phyloP scores from a whole-genome alignment of 2,113 vertebrate species.

The Lagopus muta region DNA sequence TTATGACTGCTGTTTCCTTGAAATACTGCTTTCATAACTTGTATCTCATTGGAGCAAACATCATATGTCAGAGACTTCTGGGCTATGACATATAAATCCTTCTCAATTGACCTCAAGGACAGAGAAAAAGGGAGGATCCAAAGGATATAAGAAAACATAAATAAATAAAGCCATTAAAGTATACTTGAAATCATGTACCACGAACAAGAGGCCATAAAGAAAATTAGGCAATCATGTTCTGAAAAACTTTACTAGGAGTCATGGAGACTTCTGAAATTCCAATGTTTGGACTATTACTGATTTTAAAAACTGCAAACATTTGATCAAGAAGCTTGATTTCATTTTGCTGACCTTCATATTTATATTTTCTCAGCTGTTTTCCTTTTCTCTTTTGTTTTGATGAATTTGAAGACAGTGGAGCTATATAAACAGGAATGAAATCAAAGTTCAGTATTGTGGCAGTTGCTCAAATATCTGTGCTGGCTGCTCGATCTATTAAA shows the following conservation, averaged over 20 bases:
- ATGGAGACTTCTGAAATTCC: background rate
- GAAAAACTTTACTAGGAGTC: background rate
- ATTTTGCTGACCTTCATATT: background rate
- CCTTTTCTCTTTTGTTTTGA: background rate
- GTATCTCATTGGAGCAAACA: background rate
- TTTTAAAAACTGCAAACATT: background rate
- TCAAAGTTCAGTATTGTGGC: background rate
- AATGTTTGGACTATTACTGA: background rate
- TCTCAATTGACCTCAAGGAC: background rate
- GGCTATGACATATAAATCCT: background rate
- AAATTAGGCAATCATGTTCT: background rate
- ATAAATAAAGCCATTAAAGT: background rate
- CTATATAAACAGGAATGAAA: background rate
- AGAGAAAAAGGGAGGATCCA: background rate
- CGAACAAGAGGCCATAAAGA: background rate
- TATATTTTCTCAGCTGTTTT: background rate
- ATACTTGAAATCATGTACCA: accelerated
- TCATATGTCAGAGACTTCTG: accelerated
- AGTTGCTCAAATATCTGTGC: background rate
- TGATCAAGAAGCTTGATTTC: background rate
- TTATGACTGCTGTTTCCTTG: background rate
- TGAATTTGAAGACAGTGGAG: background rate
- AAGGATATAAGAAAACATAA: background rate
- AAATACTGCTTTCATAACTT: background rate
- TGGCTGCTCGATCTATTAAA: background rate